Base-by-base conservation (phyloP, 2,797 vertebrate species). In the Artibeus jamaicensis region DNA sequence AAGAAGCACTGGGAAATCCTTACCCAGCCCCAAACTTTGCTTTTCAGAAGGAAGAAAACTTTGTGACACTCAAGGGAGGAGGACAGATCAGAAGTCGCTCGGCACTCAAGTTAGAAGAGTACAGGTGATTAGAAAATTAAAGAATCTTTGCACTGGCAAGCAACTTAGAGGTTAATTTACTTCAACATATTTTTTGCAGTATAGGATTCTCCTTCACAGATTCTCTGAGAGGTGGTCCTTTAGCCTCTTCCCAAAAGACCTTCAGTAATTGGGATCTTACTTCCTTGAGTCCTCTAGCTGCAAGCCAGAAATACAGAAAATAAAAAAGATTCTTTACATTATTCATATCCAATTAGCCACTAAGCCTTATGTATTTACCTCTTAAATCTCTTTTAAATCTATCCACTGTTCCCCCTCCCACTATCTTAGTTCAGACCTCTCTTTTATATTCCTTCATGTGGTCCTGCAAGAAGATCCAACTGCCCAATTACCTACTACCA, bases 41-140 rank as follows among this genome's bases (percentile, higher is more conserved):
- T 88, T 95, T 92, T 82, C 57, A 93, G 83, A 90, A 70, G 85
- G 70, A 86, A 90, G 79, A 37, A 79, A 89, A 91, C 18, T 26
- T 9, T 67, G 83, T 39, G 67, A 76, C 19, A 68, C 65, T 89
- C 57, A 67, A 85, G 68, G 78, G 44, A 85, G 6, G 34, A 29
- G 26, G 37, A 91, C 0, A 81, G 59, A 68, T 86, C 55, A 39
- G 68, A 88, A 86, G 53, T 73, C 65, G 78, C 2, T 62, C 59
- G 76, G 53, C 15, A 78, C 37, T 93, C 26, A 68, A 78, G 85
- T 44, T 89, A 73, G 55, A 50, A 83, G 12, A 57, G 11, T 71
- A 50, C 89, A 57, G 71, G 88, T 46, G 71, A 91, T 46, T 22
- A 86, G 57, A 85, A 81, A 89, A 46, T 1, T 19, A 46, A 59